A percentile compares a stretch with the other conserved stretches of the same genome.
Conservation (phyloP, 2,113 vertebrate genomes). For the Sakesphorus luctuosus region DNA sequence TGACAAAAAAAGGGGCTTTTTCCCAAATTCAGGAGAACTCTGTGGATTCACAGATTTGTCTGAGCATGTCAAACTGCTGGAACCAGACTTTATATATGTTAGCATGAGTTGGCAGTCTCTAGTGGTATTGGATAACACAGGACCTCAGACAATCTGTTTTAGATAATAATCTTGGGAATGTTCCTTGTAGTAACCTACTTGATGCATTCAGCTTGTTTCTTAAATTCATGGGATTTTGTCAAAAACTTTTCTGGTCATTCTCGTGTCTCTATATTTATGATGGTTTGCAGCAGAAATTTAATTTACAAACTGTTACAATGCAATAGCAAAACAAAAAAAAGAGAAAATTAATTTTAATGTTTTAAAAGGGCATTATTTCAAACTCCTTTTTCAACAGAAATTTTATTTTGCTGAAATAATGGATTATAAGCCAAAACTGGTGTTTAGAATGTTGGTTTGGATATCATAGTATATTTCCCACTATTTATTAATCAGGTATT, state of each 20-base stretch:
- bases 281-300: background rate
- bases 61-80: conserved; percentile 26
- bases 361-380: background rate
- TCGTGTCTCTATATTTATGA: background rate
- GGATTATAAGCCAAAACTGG: background rate
- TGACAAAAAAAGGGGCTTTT: conserved; percentile 2
- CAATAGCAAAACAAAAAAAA: background rate
- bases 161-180: conserved; percentile 28
- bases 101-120: conserved; percentile 23
- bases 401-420: background rate
- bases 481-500: background rate
- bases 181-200: conserved; percentile 30
- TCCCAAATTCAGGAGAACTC: conserved; percentile 2
- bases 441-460: background rate
- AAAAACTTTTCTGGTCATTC: background rate
- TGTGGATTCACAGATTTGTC: conserved; percentile 21
- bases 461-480: background rate
- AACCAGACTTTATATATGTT: conserved; percentile 22
- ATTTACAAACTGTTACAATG: background rate
- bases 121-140: conserved; percentile 16
- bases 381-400: background rate
- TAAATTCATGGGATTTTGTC: background rate
- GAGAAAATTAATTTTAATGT: background rate
- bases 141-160: conserved; percentile 32
- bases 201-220: background rate